Evolutionary conservation across 2,888 invertebrate genomes (phyloP).

Genomic region (Synanthedon andrenaeformis): DNA sequence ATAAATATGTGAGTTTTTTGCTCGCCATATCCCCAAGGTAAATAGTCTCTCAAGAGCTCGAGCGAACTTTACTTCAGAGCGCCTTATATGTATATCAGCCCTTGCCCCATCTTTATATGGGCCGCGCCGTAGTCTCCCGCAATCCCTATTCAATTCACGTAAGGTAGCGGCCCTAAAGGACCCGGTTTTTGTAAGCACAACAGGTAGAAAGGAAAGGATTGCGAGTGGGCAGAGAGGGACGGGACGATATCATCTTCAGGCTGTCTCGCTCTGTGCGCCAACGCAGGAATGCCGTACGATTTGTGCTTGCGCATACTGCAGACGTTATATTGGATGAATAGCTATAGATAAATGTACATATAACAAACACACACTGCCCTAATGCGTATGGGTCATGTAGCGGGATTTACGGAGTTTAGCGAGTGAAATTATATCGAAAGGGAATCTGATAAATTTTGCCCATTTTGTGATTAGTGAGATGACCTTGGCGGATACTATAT

Average conservation of each 20-base stretch:
- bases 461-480: constrained; percentile 26
- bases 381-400: constrained; percentile 69
- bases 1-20: constrained; percentile 47
- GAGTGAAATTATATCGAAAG: constrained; percentile 71
- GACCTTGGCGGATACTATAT: background rate
- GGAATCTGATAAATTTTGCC: constrained; percentile 64
- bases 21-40: constrained; percentile 49
- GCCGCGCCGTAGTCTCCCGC: constrained; percentile 65
- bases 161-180: constrained; percentile 70
- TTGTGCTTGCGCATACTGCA: constrained; percentile 52
- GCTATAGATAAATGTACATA: constrained; percentile 16
- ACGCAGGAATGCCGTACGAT: constrained; percentile 69
- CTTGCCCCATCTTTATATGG: constrained; percentile 68
- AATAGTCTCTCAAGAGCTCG: constrained; percentile 45
- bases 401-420: constrained; percentile 66
- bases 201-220: constrained; percentile 71
- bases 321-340: constrained; percentile 2
- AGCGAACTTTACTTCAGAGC: constrained; percentile 31
- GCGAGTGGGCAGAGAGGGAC: constrained; percentile 51
- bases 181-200: constrained; percentile 69
- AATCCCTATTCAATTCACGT: constrained; percentile 69
- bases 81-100: constrained; percentile 51
- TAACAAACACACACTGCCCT: constrained; percentile 67
- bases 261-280: constrained; percentile 41
- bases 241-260: constrained; percentile 29